Percentiles rank a stretch among this genome's conserved stretches.
Evolutionary conservation across 2,797 vertebrate genomes (phyloP).

Genomic region (Eospalax fontanierii): DNA sequence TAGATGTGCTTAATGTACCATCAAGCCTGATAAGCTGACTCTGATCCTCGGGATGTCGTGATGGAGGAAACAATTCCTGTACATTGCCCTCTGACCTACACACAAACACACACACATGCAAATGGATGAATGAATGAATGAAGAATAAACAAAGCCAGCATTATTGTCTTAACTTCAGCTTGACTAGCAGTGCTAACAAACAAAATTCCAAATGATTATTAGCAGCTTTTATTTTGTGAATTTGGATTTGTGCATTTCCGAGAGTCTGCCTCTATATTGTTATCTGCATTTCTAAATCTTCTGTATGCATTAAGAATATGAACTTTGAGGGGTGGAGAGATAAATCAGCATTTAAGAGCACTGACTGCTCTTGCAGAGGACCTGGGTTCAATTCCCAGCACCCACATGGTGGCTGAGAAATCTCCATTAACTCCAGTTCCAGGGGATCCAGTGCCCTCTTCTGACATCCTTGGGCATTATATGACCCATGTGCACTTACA

Average conservation of each 20-base stretch:
- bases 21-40: not conserved
- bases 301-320: not conserved
- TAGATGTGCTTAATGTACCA: not conserved
- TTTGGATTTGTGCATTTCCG: not conserved
- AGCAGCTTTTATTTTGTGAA: constrained; percentile 39
- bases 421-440: too few species aligned
- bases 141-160: not conserved
- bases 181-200: not conserved
- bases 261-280: not conserved
- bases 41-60: not conserved
- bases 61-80: not conserved
- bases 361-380: not conserved
- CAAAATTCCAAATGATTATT: not conserved
- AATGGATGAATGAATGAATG: too few species aligned
- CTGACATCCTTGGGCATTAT: not conserved
- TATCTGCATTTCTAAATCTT: not conserved
- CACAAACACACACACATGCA: not conserved
- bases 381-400: not conserved
- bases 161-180: not conserved
- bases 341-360: not conserved
- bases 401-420: not conserved
- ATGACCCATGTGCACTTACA: not conserved
- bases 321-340: not conserved
- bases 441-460: not conserved
- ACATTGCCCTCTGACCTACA: not conserved